Evolutionary conservation across 2,113 vertebrate species (phyloP), one percentile per base, ranked within the genome.

Genomic region (Nyctibius bracteatus): DNA sequence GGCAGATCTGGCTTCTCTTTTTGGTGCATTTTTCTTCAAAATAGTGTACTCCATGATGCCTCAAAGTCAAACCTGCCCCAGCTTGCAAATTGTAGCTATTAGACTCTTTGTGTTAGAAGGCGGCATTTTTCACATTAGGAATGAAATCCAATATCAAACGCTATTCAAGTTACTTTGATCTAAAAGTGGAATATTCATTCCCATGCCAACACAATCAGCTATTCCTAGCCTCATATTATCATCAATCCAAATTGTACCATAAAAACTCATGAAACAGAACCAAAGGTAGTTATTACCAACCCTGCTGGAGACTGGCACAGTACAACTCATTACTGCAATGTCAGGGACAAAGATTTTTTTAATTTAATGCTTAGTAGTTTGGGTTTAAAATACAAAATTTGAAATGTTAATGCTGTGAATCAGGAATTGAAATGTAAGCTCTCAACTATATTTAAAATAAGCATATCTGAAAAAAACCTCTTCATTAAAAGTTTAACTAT

Each of bases 241-340:
- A 65, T 59, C 59, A 88, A 77, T 70, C 68, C 47, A 94, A 88
- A 86, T 3, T 78, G 83, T 55, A 96, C 81, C 35, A 67, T 14
- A 91, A 92, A 88, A 94, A 41, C 14, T 61, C 81, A 79, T 14
- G 78, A 86, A 94, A 91, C 10, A 25, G 33, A 80, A 94, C 72
- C 91, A 92, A 94, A 96, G 77, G 65, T 73, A 68, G 46, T 91
- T 88, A 88, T 83, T 86, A 77, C 27, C 80, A 86, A 41, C 46
- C 37, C 63, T 58, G 79, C 51, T 93, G 80, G 85, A 92, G 44
- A 90, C 46, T 62, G 72, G 54, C 93, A 93, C 35, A 68, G 77
- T 61, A 63, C 78, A 73, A 92, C 46, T 86, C 80, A 71, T 81
- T 86, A 88, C 62, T 71, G 78, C 72, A 80, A 41, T 62, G 43